phyloP scores from a whole-genome alignment of 2,797 vertebrate species.

The Melanotaenia trifasciata region DNA sequence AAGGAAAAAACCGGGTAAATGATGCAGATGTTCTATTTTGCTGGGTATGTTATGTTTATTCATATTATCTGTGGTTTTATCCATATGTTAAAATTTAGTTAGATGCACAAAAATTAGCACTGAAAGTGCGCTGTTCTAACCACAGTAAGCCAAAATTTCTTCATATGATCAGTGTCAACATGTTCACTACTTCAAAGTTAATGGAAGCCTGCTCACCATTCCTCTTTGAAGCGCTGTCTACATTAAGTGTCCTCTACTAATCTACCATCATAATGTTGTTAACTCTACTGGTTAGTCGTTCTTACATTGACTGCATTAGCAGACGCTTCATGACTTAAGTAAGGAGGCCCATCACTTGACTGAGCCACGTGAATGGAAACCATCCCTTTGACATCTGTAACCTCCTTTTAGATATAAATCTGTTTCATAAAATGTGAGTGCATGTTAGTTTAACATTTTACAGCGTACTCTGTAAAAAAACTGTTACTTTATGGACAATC shows the following conservation, averaged over 20 bases:
- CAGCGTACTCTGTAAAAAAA: background rate
- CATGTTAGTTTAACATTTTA: background rate
- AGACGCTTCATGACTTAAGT: constrained; percentile 22
- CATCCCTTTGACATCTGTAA: constrained; percentile 17
- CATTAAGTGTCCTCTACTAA: background rate
- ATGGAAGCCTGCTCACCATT: background rate
- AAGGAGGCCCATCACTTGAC: constrained; percentile 35
- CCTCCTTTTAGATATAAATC: constrained; percentile 31
- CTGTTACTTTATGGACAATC: background rate
- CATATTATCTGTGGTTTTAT: background rate
- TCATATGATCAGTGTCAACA: background rate
- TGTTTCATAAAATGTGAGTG: constrained; percentile 2
- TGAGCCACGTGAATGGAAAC: constrained; percentile 24
- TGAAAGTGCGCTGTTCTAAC: background rate
- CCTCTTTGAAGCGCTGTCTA: background rate
- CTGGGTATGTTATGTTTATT: background rate
- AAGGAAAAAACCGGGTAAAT: background rate
- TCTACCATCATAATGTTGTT: background rate
- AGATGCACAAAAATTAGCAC: background rate
- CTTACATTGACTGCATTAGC: constrained; percentile 8
- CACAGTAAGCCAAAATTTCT: background rate
- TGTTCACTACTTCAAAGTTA: background rate
- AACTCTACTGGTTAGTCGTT: too few species aligned
- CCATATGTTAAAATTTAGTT: background rate
- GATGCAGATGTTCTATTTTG: background rate